Evolutionary conservation across 2,113 vertebrate genomes (phyloP), one percentile per base, ranked within the genome.

Genomic region (Lethenteron camtschaticum): DNA sequence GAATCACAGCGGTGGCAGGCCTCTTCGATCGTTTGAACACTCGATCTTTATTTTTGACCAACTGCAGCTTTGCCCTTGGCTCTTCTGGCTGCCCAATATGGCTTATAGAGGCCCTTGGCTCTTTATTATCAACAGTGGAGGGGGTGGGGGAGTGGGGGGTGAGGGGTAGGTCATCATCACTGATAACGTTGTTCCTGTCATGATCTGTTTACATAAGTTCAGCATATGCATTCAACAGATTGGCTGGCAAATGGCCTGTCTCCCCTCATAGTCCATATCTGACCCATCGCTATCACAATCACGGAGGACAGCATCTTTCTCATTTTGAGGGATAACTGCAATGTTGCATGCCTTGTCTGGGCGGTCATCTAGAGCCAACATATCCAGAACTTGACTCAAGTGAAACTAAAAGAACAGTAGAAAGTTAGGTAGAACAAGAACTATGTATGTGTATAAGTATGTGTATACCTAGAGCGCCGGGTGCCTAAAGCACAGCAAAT

Each of bases 351-450:
- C 20, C 55, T 55, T 10, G 56, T 9, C 16, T 11, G 11, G 9
- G 9, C 3, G 69, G 13, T 69, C 20, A 69, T 20, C n/a, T 20
- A 10, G 69, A 55, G 9, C 4, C 56, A 69, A 56, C n/a, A 69
- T 55, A 55, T 69, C 69, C 11, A 69, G n/a, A 41, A 69, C 20
- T n/a, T 69, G 55, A 69, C 69, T 69, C n/a, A 69, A 41, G 41
- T 41, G 41, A 41, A 41, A 41, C 41, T 41, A 41, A 41, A 41
- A 41, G 13, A 69, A 41, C 20, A 68, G 55, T 24, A 68, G 55
- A 68, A 68, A 55, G 16, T 68, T 55, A 10, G 11, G 55, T 68
- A 68, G 12, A 11, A 41, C 41, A 41, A 41, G 41, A 41, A 41
- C 41, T 41, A 41, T 41, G 41, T 41, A 41, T 41, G 41, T 41